Base-by-base conservation (phyloP, 2,797 vertebrate species). In the Sebastes hubbsi region DNA sequence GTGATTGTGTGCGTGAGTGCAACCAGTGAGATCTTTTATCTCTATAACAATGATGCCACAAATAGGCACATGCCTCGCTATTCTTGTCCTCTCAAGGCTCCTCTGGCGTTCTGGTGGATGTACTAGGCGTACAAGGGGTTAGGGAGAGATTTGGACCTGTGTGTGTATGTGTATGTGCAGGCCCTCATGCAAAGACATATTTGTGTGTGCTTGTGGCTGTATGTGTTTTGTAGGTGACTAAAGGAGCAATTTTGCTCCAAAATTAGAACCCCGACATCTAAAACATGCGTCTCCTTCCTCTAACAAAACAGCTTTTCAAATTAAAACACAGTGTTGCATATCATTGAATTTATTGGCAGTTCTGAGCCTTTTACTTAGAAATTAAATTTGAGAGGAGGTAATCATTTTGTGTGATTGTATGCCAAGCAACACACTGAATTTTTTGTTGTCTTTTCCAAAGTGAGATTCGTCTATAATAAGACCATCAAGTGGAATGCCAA, bases 61-160 rank as follows among this genome's bases (percentile, higher is more conserved):
- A 91, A 94, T 90, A 92, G 88, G 38, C 78, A 77, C 90, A 89
- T 87, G 82, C 88, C 88, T 81, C 69, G 74, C 91, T 93, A 93
- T 92, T 92, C 89, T 89, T 85, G 82, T 85, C 84, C 84, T 89
- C 82, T 85, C 88, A 88, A 89, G 88, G 87, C 91, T 91, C 85
- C 91, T 91, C 90, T 91, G 87, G 81, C 13, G 79, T 88, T 88
- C 56, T 83, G 82, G 22, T 79, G 81, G 75, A 90, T 80, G 73
- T 62, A 75, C 27, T 65, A 69, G 84, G 59, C 84, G 77, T 77
- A 86, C 58, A 77, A 86, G 86, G 76, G 83, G 80, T 89, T 70
- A 82, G 83, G 58, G 38, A 72, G 71, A 81, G 74, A 89, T 91
- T 88, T 78, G 73, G 63, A 79, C 38, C 22, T 72, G 9, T 36